These are phyloP conservation scores for Pipistrellus nathusii DNA, from an alignment of 2,797 vertebrate species.

Conservation along the genomic window DNA sequence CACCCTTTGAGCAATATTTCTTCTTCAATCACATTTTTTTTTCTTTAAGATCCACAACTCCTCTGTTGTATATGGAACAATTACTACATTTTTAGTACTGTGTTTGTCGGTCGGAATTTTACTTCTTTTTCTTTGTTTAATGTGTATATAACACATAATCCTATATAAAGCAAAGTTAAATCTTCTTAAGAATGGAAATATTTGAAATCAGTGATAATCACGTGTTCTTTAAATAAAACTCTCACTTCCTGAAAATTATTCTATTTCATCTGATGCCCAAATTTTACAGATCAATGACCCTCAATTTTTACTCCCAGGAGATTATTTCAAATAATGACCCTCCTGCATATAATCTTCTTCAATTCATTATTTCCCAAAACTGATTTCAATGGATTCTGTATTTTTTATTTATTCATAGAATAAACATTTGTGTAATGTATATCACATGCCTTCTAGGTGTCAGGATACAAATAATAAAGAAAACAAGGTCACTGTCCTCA, in stretches of 20 bases:
- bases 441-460: constrained; percentile 15
- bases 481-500: neutral
- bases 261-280: neutral
- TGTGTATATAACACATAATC: constrained; percentile 1
- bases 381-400: constrained; percentile 32
- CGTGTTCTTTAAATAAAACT: constrained; percentile 34
- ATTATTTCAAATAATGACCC: constrained; percentile 38
- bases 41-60: constrained; percentile 43
- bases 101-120: constrained; percentile 77
- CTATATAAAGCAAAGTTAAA: constrained; percentile 55
- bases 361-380: neutral
- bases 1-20: constrained; percentile 42
- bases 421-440: constrained; percentile 12
- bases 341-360: neutral
- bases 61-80: constrained; percentile 36
- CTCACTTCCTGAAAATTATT: constrained; percentile 37
- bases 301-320: constrained; percentile 2
- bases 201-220: constrained; percentile 47
- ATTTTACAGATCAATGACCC: constrained; percentile 23
- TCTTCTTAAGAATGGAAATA: constrained; percentile 22
- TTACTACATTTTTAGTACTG: constrained; percentile 63
- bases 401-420: constrained; percentile 35
- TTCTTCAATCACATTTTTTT: constrained; percentile 39
- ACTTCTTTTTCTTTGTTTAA: constrained; percentile 66
- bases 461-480: constrained; percentile 39